Percentiles rank a stretch among this genome's conserved stretches.
These are phyloP conservation scores for Elegia similella DNA, from an alignment of 2,888 invertebrate species.

Conservation along the genomic window DNA sequence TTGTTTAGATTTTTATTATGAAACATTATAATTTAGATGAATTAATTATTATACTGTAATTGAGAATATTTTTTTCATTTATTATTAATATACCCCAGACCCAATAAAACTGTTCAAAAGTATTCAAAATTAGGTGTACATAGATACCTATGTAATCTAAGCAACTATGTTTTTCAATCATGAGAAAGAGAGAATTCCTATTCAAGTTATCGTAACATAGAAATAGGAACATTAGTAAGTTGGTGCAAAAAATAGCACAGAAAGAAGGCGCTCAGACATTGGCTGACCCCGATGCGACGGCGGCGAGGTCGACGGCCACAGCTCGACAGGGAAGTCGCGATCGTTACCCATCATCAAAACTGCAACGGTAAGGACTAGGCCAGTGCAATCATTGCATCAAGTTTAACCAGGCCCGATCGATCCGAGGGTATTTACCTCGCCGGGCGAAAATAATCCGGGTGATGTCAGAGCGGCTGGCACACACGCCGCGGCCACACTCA, in stretches of 20 bases:
- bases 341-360: constrained; percentile 47
- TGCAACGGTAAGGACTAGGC: constrained; percentile 67
- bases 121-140: no score
- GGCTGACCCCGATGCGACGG: constrained; percentile 25
- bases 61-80: no score
- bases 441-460: constrained; percentile 80
- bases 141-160: no score
- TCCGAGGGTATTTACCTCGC: constrained; percentile 81
- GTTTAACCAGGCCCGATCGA: constrained; percentile 79
- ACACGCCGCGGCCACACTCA: constrained; percentile 14
- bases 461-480: constrained; percentile 58
- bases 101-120: no score
- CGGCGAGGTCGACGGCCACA: constrained; percentile 16
- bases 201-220: not conserved
- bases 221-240: not conserved
- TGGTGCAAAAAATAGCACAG: constrained; percentile 6
- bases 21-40: no score
- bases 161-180: no score
- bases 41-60: no score
- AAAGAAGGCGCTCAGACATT: constrained; percentile 16
- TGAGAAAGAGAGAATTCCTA: no score
- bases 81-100: no score
- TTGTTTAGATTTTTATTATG: no score
- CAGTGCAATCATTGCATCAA: constrained; percentile 81
- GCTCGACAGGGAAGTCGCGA: constrained; percentile 21